phyloP scores from a whole-genome alignment of 2,113 vertebrate genomes.

The Hassar affinis region DNA sequence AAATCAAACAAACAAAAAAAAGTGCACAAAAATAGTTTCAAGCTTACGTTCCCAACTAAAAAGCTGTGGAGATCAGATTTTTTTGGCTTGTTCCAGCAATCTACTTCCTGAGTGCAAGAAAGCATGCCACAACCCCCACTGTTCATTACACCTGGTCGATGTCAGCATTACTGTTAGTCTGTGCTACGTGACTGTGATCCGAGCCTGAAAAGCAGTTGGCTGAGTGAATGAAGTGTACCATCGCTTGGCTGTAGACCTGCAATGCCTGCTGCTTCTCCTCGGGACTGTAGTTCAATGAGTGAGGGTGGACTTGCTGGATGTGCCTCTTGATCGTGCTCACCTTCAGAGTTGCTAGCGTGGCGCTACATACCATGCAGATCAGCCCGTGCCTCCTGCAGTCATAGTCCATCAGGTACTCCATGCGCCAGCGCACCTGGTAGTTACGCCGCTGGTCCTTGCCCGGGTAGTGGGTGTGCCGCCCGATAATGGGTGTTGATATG shows the following conservation, averaged over 20 bases:
- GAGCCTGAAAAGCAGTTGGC: constrained; percentile 71
- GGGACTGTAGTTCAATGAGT: constrained; percentile 78
- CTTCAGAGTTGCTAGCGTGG: constrained; percentile 80
- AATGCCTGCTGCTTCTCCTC: constrained; percentile 80
- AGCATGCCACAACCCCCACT: constrained; percentile 34
- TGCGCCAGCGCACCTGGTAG: constrained; percentile 88
- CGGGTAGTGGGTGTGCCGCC: constrained; percentile 72
- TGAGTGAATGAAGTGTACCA: constrained; percentile 69
- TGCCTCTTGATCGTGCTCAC: constrained; percentile 86
- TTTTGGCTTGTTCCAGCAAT: constrained; percentile 33
- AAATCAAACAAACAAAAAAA: not conserved
- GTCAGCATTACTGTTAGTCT: constrained; percentile 26
- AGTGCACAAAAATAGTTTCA: constrained; percentile 18
- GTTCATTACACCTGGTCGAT: constrained; percentile 30
- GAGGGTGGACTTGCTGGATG: constrained; percentile 86
- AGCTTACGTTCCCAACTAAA: constrained; percentile 14
- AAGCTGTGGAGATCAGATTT: constrained; percentile 15
- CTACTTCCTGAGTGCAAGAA: constrained; percentile 54
- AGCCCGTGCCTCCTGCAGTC: constrained; percentile 80
- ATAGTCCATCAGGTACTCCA: constrained; percentile 90
- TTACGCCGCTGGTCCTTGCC: constrained; percentile 85
- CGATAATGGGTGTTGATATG: constrained; percentile 6
- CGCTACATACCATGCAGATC: constrained; percentile 84
- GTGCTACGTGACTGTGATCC: constrained; percentile 60
- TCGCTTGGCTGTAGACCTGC: constrained; percentile 79